These are phyloP conservation scores for Mastacembelus armatus DNA, from an alignment of 2,797 vertebrate species.

Conservation along the genomic window DNA sequence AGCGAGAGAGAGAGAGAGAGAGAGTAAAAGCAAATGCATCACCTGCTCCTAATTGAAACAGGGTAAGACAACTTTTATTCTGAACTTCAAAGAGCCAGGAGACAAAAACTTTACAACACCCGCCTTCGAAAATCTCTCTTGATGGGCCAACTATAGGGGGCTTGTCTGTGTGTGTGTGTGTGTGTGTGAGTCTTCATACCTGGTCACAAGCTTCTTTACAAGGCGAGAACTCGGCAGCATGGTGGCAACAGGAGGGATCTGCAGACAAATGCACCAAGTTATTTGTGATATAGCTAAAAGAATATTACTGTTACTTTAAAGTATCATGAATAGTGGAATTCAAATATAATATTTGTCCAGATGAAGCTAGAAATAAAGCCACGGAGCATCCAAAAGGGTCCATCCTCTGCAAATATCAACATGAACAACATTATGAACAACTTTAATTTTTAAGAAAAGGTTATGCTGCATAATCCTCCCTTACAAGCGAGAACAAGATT, in stretches of 20 bases:
- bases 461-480: too few species aligned
- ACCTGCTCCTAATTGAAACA: conserved; percentile 61
- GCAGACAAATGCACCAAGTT: conserved; percentile 27
- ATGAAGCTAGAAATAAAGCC: too few species aligned
- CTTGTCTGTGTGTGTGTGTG: background rate
- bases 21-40: conserved; percentile 14
- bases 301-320: too few species aligned
- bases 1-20: background rate
- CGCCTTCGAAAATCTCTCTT: conserved; percentile 60
- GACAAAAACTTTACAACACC: conserved; percentile 48
- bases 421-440: too few species aligned
- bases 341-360: too few species aligned
- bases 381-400: too few species aligned
- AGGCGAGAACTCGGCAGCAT: conserved; percentile 89
- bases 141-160: conserved; percentile 34
- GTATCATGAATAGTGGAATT: too few species aligned
- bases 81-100: conserved; percentile 60
- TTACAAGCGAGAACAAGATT: too few species aligned
- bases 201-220: conserved; percentile 96
- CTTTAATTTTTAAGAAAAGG: too few species aligned
- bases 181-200: conserved; percentile 79
- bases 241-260: conserved; percentile 92
- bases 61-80: conserved; percentile 45
- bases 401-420: background rate
- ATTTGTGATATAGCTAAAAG: background rate